These are phyloP conservation scores for Moxostoma hubbsi DNA, from an alignment of 2,797 vertebrate genomes.

Conservation along the genomic window DNA sequence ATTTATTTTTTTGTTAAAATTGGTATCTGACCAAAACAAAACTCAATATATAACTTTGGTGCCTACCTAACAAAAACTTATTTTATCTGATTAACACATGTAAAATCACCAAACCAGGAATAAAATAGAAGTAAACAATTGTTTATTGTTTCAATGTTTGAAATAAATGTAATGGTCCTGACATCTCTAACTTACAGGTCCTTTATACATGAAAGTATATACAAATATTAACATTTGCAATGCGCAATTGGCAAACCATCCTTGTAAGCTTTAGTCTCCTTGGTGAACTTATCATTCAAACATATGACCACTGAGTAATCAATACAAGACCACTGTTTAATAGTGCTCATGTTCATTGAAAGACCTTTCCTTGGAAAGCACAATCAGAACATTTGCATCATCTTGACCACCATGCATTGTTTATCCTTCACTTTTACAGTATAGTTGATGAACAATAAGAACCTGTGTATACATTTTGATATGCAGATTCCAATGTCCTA, in stretches of 20 bases:
- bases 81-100: neutral
- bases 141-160: neutral
- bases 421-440: neutral
- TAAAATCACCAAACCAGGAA: neutral
- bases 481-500: neutral
- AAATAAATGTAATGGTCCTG: neutral
- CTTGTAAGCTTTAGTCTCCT: neutral
- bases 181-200: conserved; percentile 25
- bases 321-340: neutral
- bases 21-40: too few species aligned
- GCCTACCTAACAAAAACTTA: too few species aligned
- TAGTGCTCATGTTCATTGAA: neutral
- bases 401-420: neutral
- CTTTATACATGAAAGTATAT: conserved; percentile 50
- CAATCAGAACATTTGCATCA: neutral
- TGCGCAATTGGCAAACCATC: neutral
- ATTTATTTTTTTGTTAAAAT: too few species aligned
- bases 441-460: neutral
- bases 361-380: neutral
- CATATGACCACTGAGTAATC: neutral
- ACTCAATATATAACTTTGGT: too few species aligned
- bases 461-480: neutral
- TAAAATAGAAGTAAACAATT: neutral
- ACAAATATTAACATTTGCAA: conserved; percentile 43
- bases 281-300: neutral